phyloP scores from a whole-genome alignment of 1,140 invertebrate species.

The Leptonema lineaticorne region DNA sequence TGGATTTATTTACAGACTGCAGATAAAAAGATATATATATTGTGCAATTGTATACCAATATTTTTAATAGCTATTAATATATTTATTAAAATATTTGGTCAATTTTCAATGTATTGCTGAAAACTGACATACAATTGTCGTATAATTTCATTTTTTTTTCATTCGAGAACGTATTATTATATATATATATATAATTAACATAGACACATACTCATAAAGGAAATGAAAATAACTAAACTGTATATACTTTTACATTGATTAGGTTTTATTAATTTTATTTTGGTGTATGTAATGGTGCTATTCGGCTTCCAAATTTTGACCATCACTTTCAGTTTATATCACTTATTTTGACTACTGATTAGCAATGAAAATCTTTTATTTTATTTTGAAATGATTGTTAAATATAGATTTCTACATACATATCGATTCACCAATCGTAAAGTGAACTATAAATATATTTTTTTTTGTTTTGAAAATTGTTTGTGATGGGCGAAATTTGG shows the following conservation, averaged over 20 bases:
- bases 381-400: too few relatives aligned
- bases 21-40: slow-evolving; percentile 8
- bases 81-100: background rate
- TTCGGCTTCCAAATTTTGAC: slow-evolving; percentile 17
- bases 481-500: slow-evolving; percentile 13
- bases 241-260: slow-evolving; percentile 34
- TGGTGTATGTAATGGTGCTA: slow-evolving; percentile 38
- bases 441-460: too few relatives aligned
- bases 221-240: slow-evolving; percentile 8
- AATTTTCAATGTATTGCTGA: background rate
- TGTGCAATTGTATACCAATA: slow-evolving; percentile 27
- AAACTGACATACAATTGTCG: background rate
- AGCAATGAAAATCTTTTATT: too few relatives aligned
- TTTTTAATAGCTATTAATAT: background rate
- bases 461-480: background rate
- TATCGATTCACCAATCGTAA: too few relatives aligned
- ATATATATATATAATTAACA: background rate
- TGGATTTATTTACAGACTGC: slow-evolving; percentile 27
- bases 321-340: slow-evolving; percentile 8
- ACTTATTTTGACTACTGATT: background rate
- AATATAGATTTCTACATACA: too few relatives aligned
- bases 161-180: background rate
- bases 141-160: background rate
- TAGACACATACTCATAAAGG: slow-evolving; percentile 1
- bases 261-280: slow-evolving; percentile 38